Evolutionary conservation across 1,140 invertebrate species (phyloP), one percentile per base, ranked within the genome.

Genomic region (Diachasma alloeum): DNA sequence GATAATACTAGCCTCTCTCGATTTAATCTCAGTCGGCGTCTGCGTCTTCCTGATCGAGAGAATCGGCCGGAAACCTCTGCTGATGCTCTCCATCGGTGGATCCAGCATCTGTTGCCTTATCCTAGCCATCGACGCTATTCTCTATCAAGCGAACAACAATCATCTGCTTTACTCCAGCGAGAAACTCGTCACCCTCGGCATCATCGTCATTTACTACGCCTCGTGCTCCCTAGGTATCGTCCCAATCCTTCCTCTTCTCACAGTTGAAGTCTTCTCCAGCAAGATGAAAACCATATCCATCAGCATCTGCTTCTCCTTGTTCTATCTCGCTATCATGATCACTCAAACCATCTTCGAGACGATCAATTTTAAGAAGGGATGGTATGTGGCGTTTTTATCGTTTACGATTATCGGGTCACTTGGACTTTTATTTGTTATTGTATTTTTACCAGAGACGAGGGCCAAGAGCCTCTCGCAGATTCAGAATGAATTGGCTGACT

Each of bases 381-480:
- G 69, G 0, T 75, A 79, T 36, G 22, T 77, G 15, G 72, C 79
- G 13, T 80, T 78, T 26, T 67, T 66, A 4, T 24, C 37, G 1
- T 83, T 82, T 26, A 74, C 70, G 0, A 10, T 79, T 19, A 39
- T 80, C 4, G 77, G 78, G 15, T 78, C 77, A 0, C 31, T 81
- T 48, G 78, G 79, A 0, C 53, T 81, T n/a, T 70, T 81, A 0
- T 71, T 80, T 19, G 72, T 75, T 13, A 39, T 76, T 13, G n/a
- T 77, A 11, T 78, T 79, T 19, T 15, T 84, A 59, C 59, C 79
- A 1, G 81, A 85, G 56, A 85, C 83, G 4, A 82, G 80, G 39
- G 82, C 76, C 5, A 85, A 84, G 48, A 82, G 78, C 19, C 79
- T 85, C 24, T 68, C 78, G 9, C 74, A 82, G 53, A 84, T 83